Evolutionary conservation across 2,113 vertebrate species (phyloP).

Genomic region (Pionites leucogaster): DNA sequence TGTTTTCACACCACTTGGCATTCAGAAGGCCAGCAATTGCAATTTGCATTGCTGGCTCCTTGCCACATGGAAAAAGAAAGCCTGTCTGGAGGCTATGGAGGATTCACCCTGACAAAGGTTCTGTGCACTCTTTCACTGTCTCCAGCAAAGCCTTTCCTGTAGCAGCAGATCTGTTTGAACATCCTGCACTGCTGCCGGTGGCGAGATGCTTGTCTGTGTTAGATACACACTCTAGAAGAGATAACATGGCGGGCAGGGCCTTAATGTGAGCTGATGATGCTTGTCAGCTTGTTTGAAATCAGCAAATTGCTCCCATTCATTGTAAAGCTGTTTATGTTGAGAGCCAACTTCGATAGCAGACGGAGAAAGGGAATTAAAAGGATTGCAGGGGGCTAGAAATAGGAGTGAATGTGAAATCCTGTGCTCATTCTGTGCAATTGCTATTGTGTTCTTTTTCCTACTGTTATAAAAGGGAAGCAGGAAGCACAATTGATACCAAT

Average conservation of each 20-base stretch:
- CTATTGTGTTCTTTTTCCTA: neutral
- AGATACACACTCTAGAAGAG: neutral
- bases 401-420: neutral
- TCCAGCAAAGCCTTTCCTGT: neutral
- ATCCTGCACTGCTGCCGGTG: neutral
- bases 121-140: neutral
- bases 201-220: neutral
- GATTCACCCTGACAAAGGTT: neutral
- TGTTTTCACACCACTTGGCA: neutral
- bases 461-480: neutral
- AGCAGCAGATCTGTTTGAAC: neutral
- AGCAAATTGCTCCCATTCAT: neutral
- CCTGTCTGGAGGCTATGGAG: neutral
- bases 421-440: accelerated
- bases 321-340: neutral
- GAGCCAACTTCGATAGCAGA: neutral
- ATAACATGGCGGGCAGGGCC: neutral
- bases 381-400: neutral
- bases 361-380: neutral
- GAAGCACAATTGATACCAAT: neutral
- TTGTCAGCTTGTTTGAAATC: neutral
- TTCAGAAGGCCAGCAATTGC: neutral
- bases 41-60: neutral
- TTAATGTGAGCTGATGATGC: neutral
- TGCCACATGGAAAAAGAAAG: neutral